A percentile compares a stretch with the other conserved stretches of the same genome.
These are phyloP conservation scores for Argyresthia albistria DNA, from an alignment of 2,888 invertebrate species.

Conservation along the genomic window DNA sequence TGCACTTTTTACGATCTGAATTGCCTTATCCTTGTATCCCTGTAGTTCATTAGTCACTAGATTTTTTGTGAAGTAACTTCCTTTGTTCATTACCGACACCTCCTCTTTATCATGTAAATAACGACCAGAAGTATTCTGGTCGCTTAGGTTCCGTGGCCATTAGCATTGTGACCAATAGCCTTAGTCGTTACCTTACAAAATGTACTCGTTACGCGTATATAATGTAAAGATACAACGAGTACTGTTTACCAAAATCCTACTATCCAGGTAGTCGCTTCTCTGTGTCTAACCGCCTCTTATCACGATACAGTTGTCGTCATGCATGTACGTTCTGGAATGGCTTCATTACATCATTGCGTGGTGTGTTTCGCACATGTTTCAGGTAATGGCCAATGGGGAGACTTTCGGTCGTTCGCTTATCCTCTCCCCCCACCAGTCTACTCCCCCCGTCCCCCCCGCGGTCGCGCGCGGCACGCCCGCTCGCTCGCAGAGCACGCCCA, in stretches of 20 bases:
- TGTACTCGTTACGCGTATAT: too few species aligned
- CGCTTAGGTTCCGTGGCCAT: too few species aligned
- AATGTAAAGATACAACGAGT: too few species aligned
- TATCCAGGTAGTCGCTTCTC: constrained; percentile 32
- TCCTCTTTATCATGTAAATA: neutral
- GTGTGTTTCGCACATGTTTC: constrained; percentile 76
- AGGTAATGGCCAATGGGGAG: constrained; percentile 79
- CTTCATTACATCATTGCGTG: constrained; percentile 73
- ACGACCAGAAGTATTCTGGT: neutral
- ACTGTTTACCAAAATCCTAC: too few species aligned
- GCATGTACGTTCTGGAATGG: constrained; percentile 71
- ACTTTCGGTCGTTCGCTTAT: constrained; percentile 76
- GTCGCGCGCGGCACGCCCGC: constrained; percentile 48
- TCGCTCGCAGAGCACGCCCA: constrained; percentile 58
- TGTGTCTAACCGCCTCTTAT: constrained; percentile 49
- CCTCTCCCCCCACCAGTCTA: constrained; percentile 62
- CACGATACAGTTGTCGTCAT: constrained; percentile 45
- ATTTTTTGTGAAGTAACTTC: too few species aligned
- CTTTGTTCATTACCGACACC: too few species aligned
- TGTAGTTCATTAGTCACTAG: neutral
- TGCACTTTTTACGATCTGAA: neutral
- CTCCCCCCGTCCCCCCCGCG: constrained; percentile 39
- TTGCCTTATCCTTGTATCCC: neutral
- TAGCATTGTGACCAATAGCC: too few species aligned
- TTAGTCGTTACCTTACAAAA: too few species aligned